These are phyloP conservation scores for Zaprionus lineosus DNA, from an alignment of 2,888 invertebrate genomes.

Conservation along the genomic window DNA sequence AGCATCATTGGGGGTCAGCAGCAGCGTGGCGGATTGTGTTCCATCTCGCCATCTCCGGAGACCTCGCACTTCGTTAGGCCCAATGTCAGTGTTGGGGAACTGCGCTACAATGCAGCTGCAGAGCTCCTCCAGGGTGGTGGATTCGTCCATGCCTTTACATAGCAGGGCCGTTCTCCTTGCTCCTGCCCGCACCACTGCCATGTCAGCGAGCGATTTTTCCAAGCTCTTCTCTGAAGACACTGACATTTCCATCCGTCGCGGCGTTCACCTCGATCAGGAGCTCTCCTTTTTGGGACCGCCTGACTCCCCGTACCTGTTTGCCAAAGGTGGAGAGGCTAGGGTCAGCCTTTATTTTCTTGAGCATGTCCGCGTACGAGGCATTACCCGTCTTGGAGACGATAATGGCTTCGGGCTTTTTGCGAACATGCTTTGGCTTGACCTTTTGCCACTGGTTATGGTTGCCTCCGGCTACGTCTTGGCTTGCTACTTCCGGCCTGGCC, in stretches of 20 bases:
- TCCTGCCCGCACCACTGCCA: not conserved
- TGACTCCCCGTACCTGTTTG: not conserved
- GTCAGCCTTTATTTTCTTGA: not conserved
- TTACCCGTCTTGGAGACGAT: not conserved
- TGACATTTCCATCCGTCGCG: not conserved
- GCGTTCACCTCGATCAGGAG: not conserved
- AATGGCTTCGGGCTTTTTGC: not conserved
- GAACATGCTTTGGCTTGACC: not conserved
- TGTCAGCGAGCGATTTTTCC: not conserved
- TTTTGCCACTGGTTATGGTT: not conserved
- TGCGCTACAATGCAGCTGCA: not conserved
- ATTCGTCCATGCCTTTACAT: not conserved
- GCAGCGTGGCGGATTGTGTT: not conserved
- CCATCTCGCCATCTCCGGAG: not conserved
- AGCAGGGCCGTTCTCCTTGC: not conserved
- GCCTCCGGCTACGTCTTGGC: not conserved
- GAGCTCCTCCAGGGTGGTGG: not conserved
- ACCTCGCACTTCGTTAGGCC: not conserved
- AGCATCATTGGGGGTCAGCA: not conserved
- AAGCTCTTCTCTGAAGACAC: not conserved
- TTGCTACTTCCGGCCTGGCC: not conserved
- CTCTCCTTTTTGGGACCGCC: slow-evolving; percentile 2
- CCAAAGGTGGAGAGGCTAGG: not conserved
- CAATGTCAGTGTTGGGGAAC: not conserved
- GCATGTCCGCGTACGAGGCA: not conserved